Base-by-base conservation (phyloP, 1,140 invertebrate genomes). In the Tribolium madens region DNA sequence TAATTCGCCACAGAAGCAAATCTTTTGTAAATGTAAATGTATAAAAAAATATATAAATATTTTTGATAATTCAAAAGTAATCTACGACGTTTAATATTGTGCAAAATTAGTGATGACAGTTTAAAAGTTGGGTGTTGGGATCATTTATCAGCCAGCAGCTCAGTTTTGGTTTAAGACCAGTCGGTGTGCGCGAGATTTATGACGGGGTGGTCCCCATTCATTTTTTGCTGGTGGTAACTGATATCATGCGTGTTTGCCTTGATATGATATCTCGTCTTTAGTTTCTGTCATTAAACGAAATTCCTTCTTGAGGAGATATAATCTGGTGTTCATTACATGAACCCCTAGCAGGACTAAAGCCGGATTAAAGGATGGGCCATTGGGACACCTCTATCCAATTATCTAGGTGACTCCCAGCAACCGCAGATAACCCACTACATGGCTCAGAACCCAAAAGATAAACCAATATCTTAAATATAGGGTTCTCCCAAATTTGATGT, bases 341-440 rank as follows among this genome's bases (percentile, higher is more conserved):
- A 64, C 57, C 57, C 36, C 57, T 33, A 64, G 26, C 10, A 64
- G 21, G 57, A 64, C 57, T 64, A 64, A 64, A 14, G 57, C 57
- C 57, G 57, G 57, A 64, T 64, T 64, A 64, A 64, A 26, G 57
- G 57, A 64, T 64, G 57, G 57, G 57, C 57, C 57, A 64, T 64
- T 31, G 57, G 57, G 57, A 64, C 57, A 64, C 57, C 57, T 64
- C 57, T 64, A 64, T 64, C 57, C 57, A 64, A 64, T 64, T 64
- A 64, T 64, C 57, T 64, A 64, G 57, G 57, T 64, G 57, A 64
- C 57, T 64, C 26, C 12, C 57, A 64, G 57, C 57, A 9, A 64
- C 57, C 57, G 57, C 57, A 64, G 57, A 64, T 64, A 64, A 64
- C 21, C 57, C 57, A 64, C 57, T 64, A 15, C 57, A 64, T 42